Evolutionary conservation across 2,113 vertebrate genomes (phyloP), one percentile per base, ranked within the genome.

Genomic region (Tylochromis polylepis): DNA sequence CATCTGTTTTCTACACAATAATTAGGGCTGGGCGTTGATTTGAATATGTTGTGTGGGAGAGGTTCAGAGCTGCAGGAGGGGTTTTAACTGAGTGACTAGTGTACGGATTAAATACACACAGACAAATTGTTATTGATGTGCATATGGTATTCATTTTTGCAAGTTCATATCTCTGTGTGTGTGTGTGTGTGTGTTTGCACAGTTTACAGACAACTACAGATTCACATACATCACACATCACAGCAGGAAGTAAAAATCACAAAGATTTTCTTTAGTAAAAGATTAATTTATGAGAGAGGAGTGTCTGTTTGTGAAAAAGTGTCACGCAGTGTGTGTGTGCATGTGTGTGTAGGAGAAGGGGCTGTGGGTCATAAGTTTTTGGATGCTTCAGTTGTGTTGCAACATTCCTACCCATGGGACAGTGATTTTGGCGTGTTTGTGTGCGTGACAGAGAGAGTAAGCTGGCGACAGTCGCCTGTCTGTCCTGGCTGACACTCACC

Each of bases 401-500:
- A 77, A 82, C 87, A 94, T 94, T 92, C 84, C 85, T 90, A 88
- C 89, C 85, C 41, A 83, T 85, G 86, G 83, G 85, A 87, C 60
- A 89, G 70, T 87, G 88, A 78, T 77, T 92, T 86, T 90, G 86
- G 83, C 15, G 56, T 84, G 87, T 53, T 29, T 60, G 79, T 62
- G 70, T 85, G 87, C 77, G 72, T 16, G 79, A 62, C 79, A 70
- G 60, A 56, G 78, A 88, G 85, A 86, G 62, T 85, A 86, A 86
- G 85, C 89, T 94, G 93, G 94, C 90, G 89, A 95, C 95, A 94
- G 93, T 93, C 86, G 88, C 90, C 92, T 88, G 90, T 93, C 93
- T 95, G 94, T 91, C 91, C 90, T 93, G 67, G 86, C 87, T 92
- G 88, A 90, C 87, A 57, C 93, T 94, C 89, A 94, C 94, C 94